Base-by-base conservation (phyloP, 2,888 invertebrate species). In the Drosophila gaucha region DNA sequence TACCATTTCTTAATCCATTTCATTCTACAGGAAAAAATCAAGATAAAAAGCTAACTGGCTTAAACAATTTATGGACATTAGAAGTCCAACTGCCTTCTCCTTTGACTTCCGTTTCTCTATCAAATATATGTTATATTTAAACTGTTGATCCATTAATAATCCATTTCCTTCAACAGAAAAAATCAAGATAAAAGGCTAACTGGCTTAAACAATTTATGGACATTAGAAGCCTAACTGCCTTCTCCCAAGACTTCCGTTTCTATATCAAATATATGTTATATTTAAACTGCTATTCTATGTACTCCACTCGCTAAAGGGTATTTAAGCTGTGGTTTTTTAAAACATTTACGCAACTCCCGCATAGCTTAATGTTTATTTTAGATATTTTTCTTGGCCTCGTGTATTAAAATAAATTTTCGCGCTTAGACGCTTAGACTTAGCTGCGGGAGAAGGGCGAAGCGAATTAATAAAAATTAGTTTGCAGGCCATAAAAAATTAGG, bases 391-490 rank as follows among this genome's bases (percentile, higher is more conserved):
- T 28, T 14, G 8, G 8, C 22, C 12, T 18, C 33, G n/a, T 10
- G 57, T 64, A 85, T 84, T 62, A 80, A 74, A 80, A 80, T 78
- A 82, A 86, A 85, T 82, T 69, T 69, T 72, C 26, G 50, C 46
- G 78, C 74, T 85, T 85, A 71, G 67, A 31, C 30, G 47, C n/a
- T n/a, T n/a, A 14, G 36, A 64, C 59, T 70, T 59, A 70, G 65
- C 35, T 55, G 10, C 14, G 16, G 8, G n/a, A 12, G 18, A 8
- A 6, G n/a, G 39, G 55, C 54, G 59, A 51, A 50, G 60, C 67
- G 70, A 82, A 82, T 82, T 88, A 82, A 86, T 82, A 88, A 83
- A 88, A 88, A 82, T 82, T 88, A 88, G 86, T 86, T 88, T 82
- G 79, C 83, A 87, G 72, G 56, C 76, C 76, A 88, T 85, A 84